A percentile compares a stretch with the other conserved stretches of the same genome.
Evolutionary conservation across 2,888 invertebrate species (phyloP).

Genomic region (Metallyticus violacea): DNA sequence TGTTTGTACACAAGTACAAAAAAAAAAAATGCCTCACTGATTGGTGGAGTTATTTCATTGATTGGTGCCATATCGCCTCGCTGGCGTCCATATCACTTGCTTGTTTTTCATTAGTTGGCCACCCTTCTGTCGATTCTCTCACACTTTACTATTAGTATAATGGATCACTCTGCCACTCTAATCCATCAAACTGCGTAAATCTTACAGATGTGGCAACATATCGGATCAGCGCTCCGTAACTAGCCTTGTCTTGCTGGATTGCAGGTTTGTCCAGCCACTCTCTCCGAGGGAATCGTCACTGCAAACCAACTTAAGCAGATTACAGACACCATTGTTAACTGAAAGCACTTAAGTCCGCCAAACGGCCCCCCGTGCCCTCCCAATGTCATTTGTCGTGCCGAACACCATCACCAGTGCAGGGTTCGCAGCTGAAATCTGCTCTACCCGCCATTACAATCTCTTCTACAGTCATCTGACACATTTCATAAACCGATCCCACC

Average conservation of each 20-base stretch:
- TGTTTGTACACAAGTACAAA: background rate
- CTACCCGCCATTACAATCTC: too few relatives aligned
- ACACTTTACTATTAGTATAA: constrained; percentile 2
- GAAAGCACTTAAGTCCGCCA: background rate
- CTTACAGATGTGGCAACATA: background rate
- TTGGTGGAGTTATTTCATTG: background rate
- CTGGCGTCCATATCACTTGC: background rate
- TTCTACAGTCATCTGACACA: too few relatives aligned
- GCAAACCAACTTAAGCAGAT: background rate
- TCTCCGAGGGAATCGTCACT: background rate
- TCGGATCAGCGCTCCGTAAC: background rate
- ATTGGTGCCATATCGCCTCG: background rate
- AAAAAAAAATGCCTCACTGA: too few relatives aligned
- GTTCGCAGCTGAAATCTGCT: too few relatives aligned
- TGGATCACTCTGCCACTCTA: background rate
- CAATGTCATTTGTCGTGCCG: too few relatives aligned
- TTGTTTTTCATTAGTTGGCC: background rate
- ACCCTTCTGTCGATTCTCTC: background rate
- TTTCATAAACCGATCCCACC: too few relatives aligned
- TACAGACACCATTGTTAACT: background rate
- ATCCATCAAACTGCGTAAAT: constrained; percentile 7
- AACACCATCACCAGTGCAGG: too few relatives aligned
- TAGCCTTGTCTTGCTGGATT: background rate
- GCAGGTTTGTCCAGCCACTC: background rate
- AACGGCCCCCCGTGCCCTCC: too few relatives aligned